Conservation (phyloP, 1,140 invertebrate species). For the Onthophagus taurus region DNA sequence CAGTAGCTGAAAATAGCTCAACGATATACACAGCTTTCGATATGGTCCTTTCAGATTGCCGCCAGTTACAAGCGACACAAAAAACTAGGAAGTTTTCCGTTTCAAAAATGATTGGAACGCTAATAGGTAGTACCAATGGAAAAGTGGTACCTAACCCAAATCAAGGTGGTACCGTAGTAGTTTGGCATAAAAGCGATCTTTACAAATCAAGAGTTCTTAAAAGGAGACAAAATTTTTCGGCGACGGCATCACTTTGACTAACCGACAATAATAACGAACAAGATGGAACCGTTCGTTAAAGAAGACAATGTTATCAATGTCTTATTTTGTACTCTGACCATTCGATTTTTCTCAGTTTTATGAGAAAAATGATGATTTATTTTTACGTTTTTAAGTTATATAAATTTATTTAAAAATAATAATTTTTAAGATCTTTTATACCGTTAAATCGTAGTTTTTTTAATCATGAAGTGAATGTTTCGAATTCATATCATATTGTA, state of each 20-base stretch:
- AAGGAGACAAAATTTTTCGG: slow-evolving; percentile 45
- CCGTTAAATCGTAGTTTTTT: too few relatives aligned
- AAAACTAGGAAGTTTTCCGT: slow-evolving; percentile 64
- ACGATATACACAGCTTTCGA: slow-evolving; percentile 61
- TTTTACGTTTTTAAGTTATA: too few relatives aligned
- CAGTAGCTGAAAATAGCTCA: slow-evolving; percentile 64
- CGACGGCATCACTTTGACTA: slow-evolving; percentile 48
- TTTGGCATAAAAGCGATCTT: slow-evolving; percentile 47
- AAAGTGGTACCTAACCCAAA: slow-evolving; percentile 29
- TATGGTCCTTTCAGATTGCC: slow-evolving; percentile 53
- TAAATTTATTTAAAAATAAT: too few relatives aligned
- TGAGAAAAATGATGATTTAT: slow-evolving; percentile 10
- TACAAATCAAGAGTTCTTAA: slow-evolving; percentile 45
- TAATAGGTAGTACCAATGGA: slow-evolving; percentile 48
- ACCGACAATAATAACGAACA: slow-evolving; percentile 26
- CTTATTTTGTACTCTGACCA: slow-evolving; percentile 8
- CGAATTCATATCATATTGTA: too few relatives aligned
- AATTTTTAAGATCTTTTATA: too few relatives aligned
- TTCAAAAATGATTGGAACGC: slow-evolving; percentile 67
- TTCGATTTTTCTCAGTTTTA: slow-evolving; percentile 14
- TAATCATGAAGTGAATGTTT: too few relatives aligned
- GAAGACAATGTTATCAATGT: slow-evolving; percentile 6
- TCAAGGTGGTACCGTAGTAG: slow-evolving; percentile 46
- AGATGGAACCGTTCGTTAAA: slow-evolving; percentile 22
- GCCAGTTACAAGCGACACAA: slow-evolving; percentile 39